Evolutionary conservation across 1,140 invertebrate genomes (phyloP).

Genomic region (Melipona quadrifasciata): DNA sequence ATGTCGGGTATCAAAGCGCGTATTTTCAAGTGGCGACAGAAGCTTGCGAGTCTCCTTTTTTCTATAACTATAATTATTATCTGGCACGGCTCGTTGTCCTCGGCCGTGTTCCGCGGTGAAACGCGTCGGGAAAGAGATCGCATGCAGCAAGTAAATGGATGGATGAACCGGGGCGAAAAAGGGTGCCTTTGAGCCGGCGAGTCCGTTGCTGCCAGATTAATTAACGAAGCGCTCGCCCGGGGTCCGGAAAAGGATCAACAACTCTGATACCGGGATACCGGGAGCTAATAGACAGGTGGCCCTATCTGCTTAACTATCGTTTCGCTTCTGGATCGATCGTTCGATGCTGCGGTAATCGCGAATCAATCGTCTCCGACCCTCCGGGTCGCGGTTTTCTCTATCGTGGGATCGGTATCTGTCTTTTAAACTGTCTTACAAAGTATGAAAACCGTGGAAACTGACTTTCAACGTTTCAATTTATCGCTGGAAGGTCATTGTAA

Average conservation of each 20-base stretch:
- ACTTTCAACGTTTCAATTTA: neutral
- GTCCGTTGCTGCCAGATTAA: slow-evolving; percentile 78
- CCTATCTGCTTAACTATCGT: slow-evolving; percentile 61
- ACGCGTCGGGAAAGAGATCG: slow-evolving; percentile 45
- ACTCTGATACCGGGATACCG: slow-evolving; percentile 68
- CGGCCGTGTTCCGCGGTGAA: slow-evolving; percentile 27
- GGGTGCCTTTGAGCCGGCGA: slow-evolving; percentile 76
- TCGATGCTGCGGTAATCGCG: slow-evolving; percentile 45
- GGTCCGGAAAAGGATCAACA: slow-evolving; percentile 74
- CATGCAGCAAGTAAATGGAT: slow-evolving; percentile 70
- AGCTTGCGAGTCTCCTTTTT: neutral
- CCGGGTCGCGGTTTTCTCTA: neutral
- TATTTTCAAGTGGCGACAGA: neutral
- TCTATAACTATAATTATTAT: slow-evolving; percentile 48
- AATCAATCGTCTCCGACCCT: slow-evolving; percentile 43
- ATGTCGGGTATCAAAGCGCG: neutral
- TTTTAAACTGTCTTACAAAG: neutral
- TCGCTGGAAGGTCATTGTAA: too few species aligned
- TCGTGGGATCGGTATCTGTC: neutral
- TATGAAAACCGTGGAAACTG: neutral
- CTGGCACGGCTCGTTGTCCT: slow-evolving; percentile 34
- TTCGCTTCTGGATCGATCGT: slow-evolving; percentile 48
- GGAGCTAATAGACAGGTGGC: slow-evolving; percentile 68
- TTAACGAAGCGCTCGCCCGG: slow-evolving; percentile 79
- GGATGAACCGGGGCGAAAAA: slow-evolving; percentile 75